phyloP scores from a whole-genome alignment of 2,888 invertebrate species.

The Linhomoeus sp. region DNA sequence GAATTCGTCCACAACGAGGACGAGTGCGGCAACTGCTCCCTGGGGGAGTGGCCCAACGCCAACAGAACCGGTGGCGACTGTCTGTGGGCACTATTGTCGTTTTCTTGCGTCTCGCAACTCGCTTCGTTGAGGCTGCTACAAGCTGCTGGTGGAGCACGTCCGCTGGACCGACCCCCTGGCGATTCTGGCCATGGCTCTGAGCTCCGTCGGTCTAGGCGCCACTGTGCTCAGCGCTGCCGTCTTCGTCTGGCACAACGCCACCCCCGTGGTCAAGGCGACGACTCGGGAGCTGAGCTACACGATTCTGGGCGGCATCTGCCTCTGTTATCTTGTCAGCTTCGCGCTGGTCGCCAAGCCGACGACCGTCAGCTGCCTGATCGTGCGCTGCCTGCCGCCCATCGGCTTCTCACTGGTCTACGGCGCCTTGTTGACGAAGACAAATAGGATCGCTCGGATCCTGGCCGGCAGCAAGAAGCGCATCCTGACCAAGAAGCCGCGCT shows the following conservation, averaged over 20 bases:
- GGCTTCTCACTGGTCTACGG: conserved; percentile 94
- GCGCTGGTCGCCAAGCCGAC: conserved; percentile 56
- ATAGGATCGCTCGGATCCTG: conserved; percentile 81
- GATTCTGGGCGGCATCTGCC: conserved; percentile 51
- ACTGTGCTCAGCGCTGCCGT: conserved; percentile 55
- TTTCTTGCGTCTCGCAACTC: neutral
- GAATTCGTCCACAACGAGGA: conserved; percentile 41
- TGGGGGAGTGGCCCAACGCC: conserved; percentile 45
- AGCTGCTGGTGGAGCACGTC: conserved; percentile 42
- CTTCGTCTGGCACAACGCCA: conserved; percentile 66
- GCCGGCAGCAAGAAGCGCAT: conserved; percentile 89
- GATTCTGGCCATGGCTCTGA: conserved; percentile 45
- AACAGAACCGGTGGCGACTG: conserved; percentile 39
- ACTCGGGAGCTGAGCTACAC: conserved; percentile 54
- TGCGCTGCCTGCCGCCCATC: conserved; percentile 74
- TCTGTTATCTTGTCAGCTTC: conserved; percentile 68
- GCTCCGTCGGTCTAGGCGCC: conserved; percentile 59
- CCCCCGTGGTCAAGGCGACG: conserved; percentile 88
- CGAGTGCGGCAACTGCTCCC: conserved; percentile 41
- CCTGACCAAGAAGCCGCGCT: conserved; percentile 62
- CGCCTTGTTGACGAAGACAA: conserved; percentile 86
- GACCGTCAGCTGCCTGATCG: conserved; percentile 59
- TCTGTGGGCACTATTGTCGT: neutral
- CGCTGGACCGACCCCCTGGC: conserved; percentile 44
- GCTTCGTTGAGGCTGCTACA: conserved; percentile 38